A percentile compares a stretch with the other conserved stretches of the same genome.
Conservation (phyloP, 1,140 invertebrate species). For the Trachymyrmex septentrionalis region DNA sequence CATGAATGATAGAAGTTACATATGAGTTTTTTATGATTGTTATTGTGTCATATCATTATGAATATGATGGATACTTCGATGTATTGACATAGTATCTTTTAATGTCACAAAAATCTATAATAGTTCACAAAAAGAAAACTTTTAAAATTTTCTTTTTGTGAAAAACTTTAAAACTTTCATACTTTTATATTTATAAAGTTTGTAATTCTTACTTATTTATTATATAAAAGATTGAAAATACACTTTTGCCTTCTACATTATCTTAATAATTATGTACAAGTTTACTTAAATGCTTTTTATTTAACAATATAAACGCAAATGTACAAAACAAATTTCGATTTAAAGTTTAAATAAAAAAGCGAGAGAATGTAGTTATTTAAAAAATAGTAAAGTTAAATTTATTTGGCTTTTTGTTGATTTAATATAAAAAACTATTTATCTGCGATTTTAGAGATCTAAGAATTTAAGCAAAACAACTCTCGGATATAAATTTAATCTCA, state of each 20-base stretch:
- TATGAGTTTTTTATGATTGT: not conserved
- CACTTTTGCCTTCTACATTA: not conserved
- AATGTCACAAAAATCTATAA: not conserved
- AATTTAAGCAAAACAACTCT: not conserved
- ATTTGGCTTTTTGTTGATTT: not conserved
- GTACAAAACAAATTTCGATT: not conserved
- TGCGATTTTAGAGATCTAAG: not conserved
- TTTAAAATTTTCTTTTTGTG: not conserved
- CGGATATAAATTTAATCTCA: constrained; percentile 39
- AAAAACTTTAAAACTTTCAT: not conserved
- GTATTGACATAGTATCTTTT: not conserved
- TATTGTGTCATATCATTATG: too few species aligned
- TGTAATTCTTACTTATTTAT: constrained; percentile 11
- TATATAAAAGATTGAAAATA: not conserved
- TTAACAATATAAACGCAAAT: not conserved
- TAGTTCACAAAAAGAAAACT: not conserved
- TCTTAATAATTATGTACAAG: not conserved
- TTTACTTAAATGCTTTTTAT: not conserved
- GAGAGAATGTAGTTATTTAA: not conserved
- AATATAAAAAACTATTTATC: constrained; percentile 10
- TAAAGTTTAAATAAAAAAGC: not conserved
- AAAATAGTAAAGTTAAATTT: not conserved
- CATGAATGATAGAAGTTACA: not conserved
- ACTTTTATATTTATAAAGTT: not conserved
- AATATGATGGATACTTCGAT: not conserved